Percentiles rank a stretch among this genome's conserved stretches.
phyloP scores from a whole-genome alignment of 1,140 invertebrate genomes.

The fruit fly (Drosophila melanogaster) region Release_6_plus_ISO1_MT NC_004354.4:6497501-6498000 shows the following conservation, averaged over 20 bases:
- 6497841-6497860: conserved; percentile 77
- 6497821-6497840: conserved; percentile 80
- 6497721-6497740: conserved; percentile 77
- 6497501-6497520: conserved; percentile 3
- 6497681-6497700: conserved; percentile 82
- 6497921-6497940: conserved; percentile 16
- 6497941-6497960: conserved; percentile 3
- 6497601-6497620: conserved; percentile 12
- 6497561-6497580: conserved; percentile 64
- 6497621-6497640: background rate
- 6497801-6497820: conserved; percentile 6
- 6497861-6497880: conserved; percentile 16
- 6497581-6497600: conserved; percentile 7
- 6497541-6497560: conserved; percentile 80
- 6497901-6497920: background rate
- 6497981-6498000: too few relatives aligned
- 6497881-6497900: conserved; percentile 13
- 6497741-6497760: conserved; percentile 40
- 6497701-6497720: conserved; percentile 83
- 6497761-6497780: conserved; percentile 12
- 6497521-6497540: conserved; percentile 67
- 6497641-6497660: conserved; percentile 43
- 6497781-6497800: background rate
- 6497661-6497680: conserved; percentile 77
- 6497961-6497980: too few relatives aligned